Base-by-base conservation (phyloP, 2,888 invertebrate species). In the Mimumesa dahlbomi region DNA sequence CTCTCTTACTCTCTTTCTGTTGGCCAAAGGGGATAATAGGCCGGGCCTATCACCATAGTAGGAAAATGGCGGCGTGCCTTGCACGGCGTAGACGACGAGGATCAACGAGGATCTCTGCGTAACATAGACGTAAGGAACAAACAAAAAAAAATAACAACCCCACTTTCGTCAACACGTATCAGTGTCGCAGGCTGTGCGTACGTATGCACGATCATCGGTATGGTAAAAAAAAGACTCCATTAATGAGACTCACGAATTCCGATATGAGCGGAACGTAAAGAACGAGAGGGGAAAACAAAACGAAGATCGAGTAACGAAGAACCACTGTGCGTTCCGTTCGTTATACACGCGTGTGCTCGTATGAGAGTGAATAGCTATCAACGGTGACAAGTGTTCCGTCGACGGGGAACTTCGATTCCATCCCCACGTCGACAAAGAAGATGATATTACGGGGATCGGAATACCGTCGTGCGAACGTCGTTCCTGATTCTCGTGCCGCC, bases 61-160 rank as follows among this genome's bases (percentile, higher is more conserved):
- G 75, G 69, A 79, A 79, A 79, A 79, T 79, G 79, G 79, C 79
- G 79, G 75, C 78, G 58, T 57, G 75, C 63, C 67, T 75, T 62
- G 61, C 69, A 63, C 63, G 69, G 66, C 59, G 74, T 70, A 64
- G 68, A 67, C 64, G 52, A 61, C 53, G 67, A 79, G 64, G 63
- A 29, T 34, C 63, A 42, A 59, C 53, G 42, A 48, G 36, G 46
- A 43, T 43, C 49, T 36, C 31, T 36, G 59, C 6, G 34, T 61
- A 56, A 64, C 48, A 43, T 40, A 36, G n/a, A 14, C 38, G 29
- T 0, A 21, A 40, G 25, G 9, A 1, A 36, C 21, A 4, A 9
- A 16, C 11, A 22, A 40, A 34, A 25, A 34, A 36, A 34, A 22
- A n/a, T 11, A 59, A 9, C 18, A 38, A 31, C 16, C 40, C 14